These are phyloP conservation scores for Melanargia galathea DNA, from an alignment of 2,888 invertebrate species.

Conservation along the genomic window DNA sequence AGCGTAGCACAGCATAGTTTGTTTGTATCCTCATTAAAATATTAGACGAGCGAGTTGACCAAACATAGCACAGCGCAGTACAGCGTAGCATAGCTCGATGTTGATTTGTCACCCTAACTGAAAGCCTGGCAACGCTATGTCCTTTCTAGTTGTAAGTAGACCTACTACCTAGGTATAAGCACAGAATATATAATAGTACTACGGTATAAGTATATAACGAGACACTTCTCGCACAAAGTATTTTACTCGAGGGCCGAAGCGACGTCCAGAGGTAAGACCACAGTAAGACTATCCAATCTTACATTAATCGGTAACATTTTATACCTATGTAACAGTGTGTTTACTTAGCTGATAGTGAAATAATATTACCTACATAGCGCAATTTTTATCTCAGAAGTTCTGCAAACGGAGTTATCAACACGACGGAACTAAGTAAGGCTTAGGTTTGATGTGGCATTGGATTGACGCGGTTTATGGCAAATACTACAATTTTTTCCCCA, in stretches of 20 bases:
- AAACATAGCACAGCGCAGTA: no score
- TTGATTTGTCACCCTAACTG: no score
- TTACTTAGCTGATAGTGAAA: neutral
- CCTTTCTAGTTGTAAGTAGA: no score
- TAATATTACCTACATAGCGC: neutral
- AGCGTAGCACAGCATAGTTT: no score
- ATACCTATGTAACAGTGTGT: conserved; percentile 1
- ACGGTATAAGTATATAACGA: no score
- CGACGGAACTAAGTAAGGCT: conserved; percentile 11
- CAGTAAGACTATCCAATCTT: neutral
- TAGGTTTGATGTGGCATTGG: neutral
- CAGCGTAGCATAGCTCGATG: no score
- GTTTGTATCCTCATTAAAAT: no score
- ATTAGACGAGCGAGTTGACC: no score
- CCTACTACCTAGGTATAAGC: no score
- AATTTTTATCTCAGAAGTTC: conserved; percentile 16
- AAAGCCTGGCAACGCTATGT: no score
- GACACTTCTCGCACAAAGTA: no score
- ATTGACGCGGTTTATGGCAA: neutral
- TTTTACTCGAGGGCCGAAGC: neutral
- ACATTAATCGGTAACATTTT: neutral
- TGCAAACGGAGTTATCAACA: conserved; percentile 3
- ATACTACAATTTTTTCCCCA: neutral
- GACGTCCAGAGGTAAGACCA: neutral
- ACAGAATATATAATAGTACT: no score